Evolutionary conservation across 1,140 invertebrate genomes (phyloP), one percentile per base, ranked within the genome.

Genomic region (Conus ventricosus): DNA sequence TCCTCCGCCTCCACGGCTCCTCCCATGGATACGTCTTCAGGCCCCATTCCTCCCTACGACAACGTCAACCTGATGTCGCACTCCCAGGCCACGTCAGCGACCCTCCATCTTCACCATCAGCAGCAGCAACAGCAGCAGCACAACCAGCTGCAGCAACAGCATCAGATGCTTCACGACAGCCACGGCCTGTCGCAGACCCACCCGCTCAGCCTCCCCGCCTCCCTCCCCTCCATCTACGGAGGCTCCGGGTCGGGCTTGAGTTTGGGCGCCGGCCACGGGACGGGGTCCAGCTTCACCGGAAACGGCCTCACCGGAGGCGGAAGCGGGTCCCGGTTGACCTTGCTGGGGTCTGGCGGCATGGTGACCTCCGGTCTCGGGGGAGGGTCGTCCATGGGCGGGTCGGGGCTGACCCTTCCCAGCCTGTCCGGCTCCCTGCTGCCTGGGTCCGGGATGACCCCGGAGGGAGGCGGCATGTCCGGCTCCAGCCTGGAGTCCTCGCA

Each of bases 71-170:
- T 84, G 25, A 6, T 57, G 39, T 51, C 57, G 1, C 81, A 76
- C 55, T 53, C 53, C 39, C 87, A 87, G 87, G 7, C 53, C 20
- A 23, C 71, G 23, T 15, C 51, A 0, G 15, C 83, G 15, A 75
- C 75, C 67, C 84, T 71, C 51, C 82, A 76, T 3, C 83, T 78
- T n/a, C 85, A 87, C 67, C 88, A 89, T 20, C 85, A 84, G n/a
- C 81, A 85, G 13, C 81, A 85, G 39, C 89, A 89, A 76, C 82
- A 86, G 60, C 85, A 86, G 80, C 89, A 88, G 51, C 78, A 76
- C 5, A 60, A 88, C 20, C 81, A 86, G 23, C 87, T 85, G 51
- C 89, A 88, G 55, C 71, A 85, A 15, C 89, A 88, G 75, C 89
- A 87, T 25, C 85, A 87, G 60, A 67, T 78, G 67, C 87, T 82